Conservation (phyloP, 2,113 vertebrate genomes). For the Alligator mississippiensis region DNA sequence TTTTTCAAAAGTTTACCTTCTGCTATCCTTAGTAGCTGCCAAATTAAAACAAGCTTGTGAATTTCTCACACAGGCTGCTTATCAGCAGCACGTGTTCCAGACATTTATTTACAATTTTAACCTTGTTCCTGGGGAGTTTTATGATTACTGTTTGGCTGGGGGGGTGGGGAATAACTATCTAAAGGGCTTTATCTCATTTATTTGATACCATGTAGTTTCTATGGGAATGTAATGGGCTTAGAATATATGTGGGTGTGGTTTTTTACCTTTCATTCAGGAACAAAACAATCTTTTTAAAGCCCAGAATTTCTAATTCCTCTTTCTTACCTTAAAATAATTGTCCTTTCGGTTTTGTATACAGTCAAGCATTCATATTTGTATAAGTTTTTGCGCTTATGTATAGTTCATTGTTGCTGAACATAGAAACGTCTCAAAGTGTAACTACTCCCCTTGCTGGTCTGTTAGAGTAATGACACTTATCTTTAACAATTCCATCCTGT, state of each 20-base stretch:
- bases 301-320: constrained; percentile 38
- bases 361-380: constrained; percentile 15
- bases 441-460: constrained; percentile 82
- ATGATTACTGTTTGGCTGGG: neutral
- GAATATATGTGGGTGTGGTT: neutral
- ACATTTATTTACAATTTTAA: neutral
- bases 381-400: neutral
- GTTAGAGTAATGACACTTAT: constrained; percentile 61
- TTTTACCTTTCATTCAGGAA: constrained; percentile 9
- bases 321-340: constrained; percentile 41
- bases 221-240: neutral
- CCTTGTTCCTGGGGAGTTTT: neutral
- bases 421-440: constrained; percentile 76
- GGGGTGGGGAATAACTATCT: neutral
- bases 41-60: neutral
- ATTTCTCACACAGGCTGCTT: neutral
- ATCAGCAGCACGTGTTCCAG: neutral
- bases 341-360: constrained; percentile 34
- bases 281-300: neutral
- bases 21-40: neutral
- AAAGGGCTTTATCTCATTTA: neutral
- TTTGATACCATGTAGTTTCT: neutral
- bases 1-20: neutral
- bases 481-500: neutral
- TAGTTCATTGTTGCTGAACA: neutral